Conservation (phyloP, 2,888 invertebrate species). For the Bombyx huttoni region DNA sequence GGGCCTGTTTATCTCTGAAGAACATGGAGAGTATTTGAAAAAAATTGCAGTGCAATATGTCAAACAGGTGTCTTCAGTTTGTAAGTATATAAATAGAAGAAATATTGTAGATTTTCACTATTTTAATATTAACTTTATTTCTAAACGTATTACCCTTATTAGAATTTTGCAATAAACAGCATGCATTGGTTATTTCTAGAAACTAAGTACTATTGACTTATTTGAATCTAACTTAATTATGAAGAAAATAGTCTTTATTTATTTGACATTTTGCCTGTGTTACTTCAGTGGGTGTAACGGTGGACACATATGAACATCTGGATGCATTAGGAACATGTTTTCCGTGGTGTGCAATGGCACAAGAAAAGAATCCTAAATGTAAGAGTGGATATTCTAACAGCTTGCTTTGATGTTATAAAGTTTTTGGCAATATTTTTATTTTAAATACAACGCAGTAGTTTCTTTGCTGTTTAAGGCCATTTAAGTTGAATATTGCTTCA, state of each 20-base stretch:
- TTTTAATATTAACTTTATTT: neutral
- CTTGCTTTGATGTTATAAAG: neutral
- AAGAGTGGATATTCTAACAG: slow-evolving; percentile 20
- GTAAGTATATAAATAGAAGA: slow-evolving; percentile 57
- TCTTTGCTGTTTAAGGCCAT: no score
- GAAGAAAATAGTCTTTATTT: neutral
- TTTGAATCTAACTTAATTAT: no score
- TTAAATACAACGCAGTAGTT: neutral
- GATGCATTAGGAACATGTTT: slow-evolving; percentile 84
- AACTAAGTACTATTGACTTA: no score
- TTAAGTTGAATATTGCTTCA: no score
- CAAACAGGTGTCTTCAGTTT: slow-evolving; percentile 82
- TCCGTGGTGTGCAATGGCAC: slow-evolving; percentile 78
- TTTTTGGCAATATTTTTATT: neutral
- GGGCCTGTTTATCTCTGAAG: slow-evolving; percentile 89
- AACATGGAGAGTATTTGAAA: slow-evolving; percentile 85
- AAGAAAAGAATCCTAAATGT: slow-evolving; percentile 56
- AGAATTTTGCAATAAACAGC: no score
- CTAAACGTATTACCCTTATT: neutral
- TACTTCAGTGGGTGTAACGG: slow-evolving; percentile 72
- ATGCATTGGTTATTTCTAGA: no score
- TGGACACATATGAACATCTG: slow-evolving; percentile 82
- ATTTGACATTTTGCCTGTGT: slow-evolving; percentile 15
- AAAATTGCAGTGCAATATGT: slow-evolving; percentile 85
- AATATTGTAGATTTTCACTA: no score